These are phyloP conservation scores for Phania funesta DNA, from an alignment of 2,888 invertebrate genomes.

Conservation along the genomic window DNA sequence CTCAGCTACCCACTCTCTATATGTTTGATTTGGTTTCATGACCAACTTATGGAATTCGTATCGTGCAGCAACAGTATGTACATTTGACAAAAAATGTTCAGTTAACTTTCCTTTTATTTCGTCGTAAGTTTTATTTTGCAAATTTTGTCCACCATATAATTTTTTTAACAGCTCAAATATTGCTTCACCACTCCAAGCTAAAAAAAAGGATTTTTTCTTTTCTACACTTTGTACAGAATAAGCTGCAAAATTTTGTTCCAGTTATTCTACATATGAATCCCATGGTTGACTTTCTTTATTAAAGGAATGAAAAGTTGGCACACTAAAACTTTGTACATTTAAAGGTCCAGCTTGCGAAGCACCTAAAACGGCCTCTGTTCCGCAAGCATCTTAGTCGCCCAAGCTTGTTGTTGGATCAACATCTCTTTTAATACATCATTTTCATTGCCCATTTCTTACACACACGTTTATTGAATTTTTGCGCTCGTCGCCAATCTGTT, in stretches of 20 bases:
- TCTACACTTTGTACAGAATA: too few relatives aligned
- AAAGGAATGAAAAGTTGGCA: conserved; percentile 10
- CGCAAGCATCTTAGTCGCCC: not conserved
- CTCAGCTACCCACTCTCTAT: conserved; percentile 31
- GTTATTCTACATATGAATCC: conserved; percentile 22
- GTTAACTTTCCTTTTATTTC: too few relatives aligned
- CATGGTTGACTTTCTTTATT: not conserved
- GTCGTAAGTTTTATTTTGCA: too few relatives aligned
- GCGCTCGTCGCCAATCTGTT: too few relatives aligned
- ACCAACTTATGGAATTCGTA: conserved; percentile 10
- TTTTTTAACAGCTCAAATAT: too few relatives aligned
- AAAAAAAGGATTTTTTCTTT: too few relatives aligned
- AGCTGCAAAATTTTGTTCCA: conserved; percentile 14
- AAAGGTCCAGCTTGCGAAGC: conserved; percentile 12
- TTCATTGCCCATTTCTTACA: not conserved
- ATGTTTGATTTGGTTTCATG: conserved; percentile 14
- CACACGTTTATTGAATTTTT: too few relatives aligned
- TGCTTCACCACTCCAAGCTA: too few relatives aligned
- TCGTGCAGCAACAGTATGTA: conserved; percentile 1
- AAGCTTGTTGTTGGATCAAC: conserved; percentile 14
- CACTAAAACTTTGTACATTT: not conserved
- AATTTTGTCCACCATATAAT: too few relatives aligned
- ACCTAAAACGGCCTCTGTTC: conserved; percentile 3
- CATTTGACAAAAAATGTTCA: too few relatives aligned
- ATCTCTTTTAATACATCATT: not conserved